These are phyloP conservation scores for Maniola hyperantus DNA, from an alignment of 2,888 invertebrate species.

Conservation along the genomic window DNA sequence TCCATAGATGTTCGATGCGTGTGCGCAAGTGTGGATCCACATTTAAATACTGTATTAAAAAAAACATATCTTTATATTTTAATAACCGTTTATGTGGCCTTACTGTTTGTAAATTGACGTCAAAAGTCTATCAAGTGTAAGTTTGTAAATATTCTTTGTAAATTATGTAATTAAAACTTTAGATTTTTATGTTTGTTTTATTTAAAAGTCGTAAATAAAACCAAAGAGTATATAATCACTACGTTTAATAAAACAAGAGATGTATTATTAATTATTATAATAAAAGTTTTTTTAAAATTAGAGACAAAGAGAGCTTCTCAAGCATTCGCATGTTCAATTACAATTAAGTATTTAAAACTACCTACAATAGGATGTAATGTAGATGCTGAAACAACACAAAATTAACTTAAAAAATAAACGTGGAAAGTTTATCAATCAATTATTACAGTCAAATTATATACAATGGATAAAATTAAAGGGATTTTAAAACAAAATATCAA, in stretches of 20 bases:
- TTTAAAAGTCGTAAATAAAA: slow-evolving; percentile 5
- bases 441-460: not conserved
- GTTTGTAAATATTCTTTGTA: slow-evolving; percentile 46
- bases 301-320: slow-evolving; percentile 40
- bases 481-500: slow-evolving; percentile 18
- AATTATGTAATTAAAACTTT: slow-evolving; percentile 43
- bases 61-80: not conserved
- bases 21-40: too few species aligned
- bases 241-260: slow-evolving; percentile 14
- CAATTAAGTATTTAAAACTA: slow-evolving; percentile 33
- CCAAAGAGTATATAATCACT: too few species aligned
- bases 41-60: not conserved
- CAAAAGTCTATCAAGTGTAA: slow-evolving; percentile 9
- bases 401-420: not conserved
- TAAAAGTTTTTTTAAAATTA: slow-evolving; percentile 32
- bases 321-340: slow-evolving; percentile 37
- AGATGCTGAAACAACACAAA: slow-evolving; percentile 8
- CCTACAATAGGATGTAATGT: slow-evolving; percentile 31
- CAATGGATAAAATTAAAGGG: slow-evolving; percentile 3
- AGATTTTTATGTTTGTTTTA: slow-evolving; percentile 29
- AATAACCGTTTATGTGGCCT: not conserved
- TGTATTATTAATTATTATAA: slow-evolving; percentile 8
- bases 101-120: not conserved
- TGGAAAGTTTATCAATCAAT: not conserved
- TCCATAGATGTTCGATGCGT: too few species aligned